Evolutionary conservation across 1,140 invertebrate species (phyloP), one percentile per base, ranked within the genome.

Genomic region (Lordiphosa clarofinis): DNA sequence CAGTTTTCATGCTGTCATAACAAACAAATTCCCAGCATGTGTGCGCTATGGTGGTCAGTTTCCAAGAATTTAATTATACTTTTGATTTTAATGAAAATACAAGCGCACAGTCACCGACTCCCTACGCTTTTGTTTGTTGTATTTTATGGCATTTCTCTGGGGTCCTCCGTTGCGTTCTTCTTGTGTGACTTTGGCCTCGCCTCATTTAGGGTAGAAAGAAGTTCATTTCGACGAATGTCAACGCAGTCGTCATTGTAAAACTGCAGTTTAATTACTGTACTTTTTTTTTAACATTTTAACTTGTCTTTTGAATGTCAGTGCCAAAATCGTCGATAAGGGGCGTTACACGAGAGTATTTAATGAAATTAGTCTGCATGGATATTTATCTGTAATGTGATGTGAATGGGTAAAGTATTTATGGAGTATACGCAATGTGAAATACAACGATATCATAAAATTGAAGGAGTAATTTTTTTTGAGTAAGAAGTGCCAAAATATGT

Each of bases 51-150:
- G 42, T 19, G 35, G 35, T 39, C 50, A 42, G 50, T 40, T 28
- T 48, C 56, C 65, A 65, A 70, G 66, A 73, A 73, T 73, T 73
- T 73, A 73, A 73, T 73, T 73, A 73, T 70, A 73, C 70, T 73
- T 73, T 73, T 73, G 67, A 73, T 73, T 73, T 73, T 73, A 73
- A 73, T 73, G 70, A 73, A 73, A 73, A 73, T 61, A 75, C 64
- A 49, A 49, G 43, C 49, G 48, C 38, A 56, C 24, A n/a, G 21
- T 31, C 11, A 21, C 37, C 15, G 0, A n/a, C 6, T 42, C 36
- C 13, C 13, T 8, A 4, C 12, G 10, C 11, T 42, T 35, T 28
- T 7, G 37, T 11, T 52, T 12, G 11, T 42, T n/a, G 24, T 53
- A 10, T 53, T 53, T 39, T 42, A 42, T 42, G 50, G 36, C 9